phyloP scores from a whole-genome alignment of 2,888 invertebrate genomes.

The Drosophila limbata region DNA sequence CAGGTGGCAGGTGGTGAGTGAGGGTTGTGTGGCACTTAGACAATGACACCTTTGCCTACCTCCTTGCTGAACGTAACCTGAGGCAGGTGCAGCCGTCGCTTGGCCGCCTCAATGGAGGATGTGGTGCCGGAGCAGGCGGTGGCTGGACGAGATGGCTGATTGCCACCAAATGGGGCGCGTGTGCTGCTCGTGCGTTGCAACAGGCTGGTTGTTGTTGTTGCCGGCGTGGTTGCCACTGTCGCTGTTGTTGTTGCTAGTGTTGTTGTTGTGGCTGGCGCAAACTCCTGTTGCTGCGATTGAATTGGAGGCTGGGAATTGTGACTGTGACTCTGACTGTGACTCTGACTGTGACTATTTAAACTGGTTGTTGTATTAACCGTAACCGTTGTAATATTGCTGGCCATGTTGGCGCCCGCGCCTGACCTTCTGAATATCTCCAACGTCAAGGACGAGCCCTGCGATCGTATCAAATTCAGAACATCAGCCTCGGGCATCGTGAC shows the following conservation, averaged over 20 bases:
- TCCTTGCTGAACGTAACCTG: conserved; percentile 95
- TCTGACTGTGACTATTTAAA: conserved; percentile 20
- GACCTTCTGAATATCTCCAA: conserved; percentile 89
- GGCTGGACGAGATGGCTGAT: conserved; percentile 86
- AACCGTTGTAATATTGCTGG: conserved; percentile 38
- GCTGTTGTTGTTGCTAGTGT: conserved; percentile 19
- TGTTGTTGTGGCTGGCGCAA: conserved; percentile 23
- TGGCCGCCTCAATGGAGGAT: conserved; percentile 88
- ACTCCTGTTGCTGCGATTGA: conserved; percentile 20
- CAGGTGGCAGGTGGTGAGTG: neutral
- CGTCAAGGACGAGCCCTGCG: conserved; percentile 89
- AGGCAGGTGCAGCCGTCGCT: conserved; percentile 90
- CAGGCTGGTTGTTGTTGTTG: conserved; percentile 26
- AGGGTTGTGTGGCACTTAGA: conserved; percentile 84
- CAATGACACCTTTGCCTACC: conserved; percentile 96
- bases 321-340: neutral
- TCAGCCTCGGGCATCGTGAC: conserved; percentile 93
- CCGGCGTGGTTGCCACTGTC: conserved; percentile 11
- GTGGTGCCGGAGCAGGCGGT: conserved; percentile 89
- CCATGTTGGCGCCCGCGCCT: conserved; percentile 75
- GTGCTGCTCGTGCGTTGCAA: conserved; percentile 71
- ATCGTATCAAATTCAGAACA: conserved; percentile 88
- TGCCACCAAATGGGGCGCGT: conserved; percentile 57
- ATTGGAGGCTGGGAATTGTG: conserved; percentile 3
- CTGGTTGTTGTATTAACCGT: conserved; percentile 15